A percentile compares a stretch with the other conserved stretches of the same genome.
These are phyloP conservation scores for Tetramorium alpestre DNA, from an alignment of 1,140 invertebrate genomes.

Conservation along the genomic window DNA sequence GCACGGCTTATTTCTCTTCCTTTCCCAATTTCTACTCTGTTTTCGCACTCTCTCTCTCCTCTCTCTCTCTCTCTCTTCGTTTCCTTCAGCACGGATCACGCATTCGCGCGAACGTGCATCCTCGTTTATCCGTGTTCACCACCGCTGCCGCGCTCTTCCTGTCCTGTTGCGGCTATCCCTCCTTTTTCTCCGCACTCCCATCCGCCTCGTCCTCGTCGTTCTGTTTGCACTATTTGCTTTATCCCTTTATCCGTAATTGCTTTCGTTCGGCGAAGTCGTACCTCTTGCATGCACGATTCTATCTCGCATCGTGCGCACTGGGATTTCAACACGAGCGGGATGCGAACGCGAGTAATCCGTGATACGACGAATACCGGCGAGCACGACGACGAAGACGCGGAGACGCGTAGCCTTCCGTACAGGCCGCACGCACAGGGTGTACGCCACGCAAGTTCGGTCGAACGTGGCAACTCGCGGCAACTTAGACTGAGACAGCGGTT, in stretches of 20 bases:
- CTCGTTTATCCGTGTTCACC: constrained; percentile 28
- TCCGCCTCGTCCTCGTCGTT: constrained; percentile 26
- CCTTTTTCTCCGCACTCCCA: constrained; percentile 10
- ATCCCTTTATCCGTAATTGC: constrained; percentile 29
- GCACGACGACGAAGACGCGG: constrained; percentile 21
- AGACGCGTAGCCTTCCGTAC: constrained; percentile 28
- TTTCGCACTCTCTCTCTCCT: background rate
- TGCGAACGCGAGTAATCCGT: constrained; percentile 21
- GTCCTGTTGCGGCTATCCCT: background rate
- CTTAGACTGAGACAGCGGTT: constrained; percentile 64
- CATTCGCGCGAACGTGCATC: constrained; percentile 36
- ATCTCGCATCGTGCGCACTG: constrained; percentile 37
- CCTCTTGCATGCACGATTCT: constrained; percentile 4
- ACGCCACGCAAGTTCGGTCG: constrained; percentile 23
- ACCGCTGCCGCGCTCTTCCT: constrained; percentile 23
- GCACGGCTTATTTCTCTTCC: constrained; percentile 24
- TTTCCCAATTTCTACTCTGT: background rate
- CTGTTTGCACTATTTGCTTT: background rate
- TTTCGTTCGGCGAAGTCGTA: constrained; percentile 10
- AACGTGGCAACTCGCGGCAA: constrained; percentile 64
- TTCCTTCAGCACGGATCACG: constrained; percentile 15
- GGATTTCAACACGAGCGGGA: constrained; percentile 4
- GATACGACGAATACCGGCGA: constrained; percentile 37
- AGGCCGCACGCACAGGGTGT: constrained; percentile 31
- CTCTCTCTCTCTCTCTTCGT: background rate